Base-by-base conservation (phyloP, 2,888 invertebrate species). In the Drosophila atripex region DNA sequence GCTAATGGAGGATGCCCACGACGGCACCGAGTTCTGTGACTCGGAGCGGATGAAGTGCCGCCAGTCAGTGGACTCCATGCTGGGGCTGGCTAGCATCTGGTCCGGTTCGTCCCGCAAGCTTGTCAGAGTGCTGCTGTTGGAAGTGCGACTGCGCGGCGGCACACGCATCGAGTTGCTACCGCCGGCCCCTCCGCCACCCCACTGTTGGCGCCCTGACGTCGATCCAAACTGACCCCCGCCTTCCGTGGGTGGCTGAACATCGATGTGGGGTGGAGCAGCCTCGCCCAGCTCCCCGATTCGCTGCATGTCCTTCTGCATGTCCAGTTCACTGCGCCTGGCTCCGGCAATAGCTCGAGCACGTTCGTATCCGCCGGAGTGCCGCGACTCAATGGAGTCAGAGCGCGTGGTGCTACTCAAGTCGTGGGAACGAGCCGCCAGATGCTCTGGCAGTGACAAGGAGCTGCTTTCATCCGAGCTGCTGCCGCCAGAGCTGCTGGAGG, bases 1-100 rank as follows among this genome's bases (percentile, higher is more conserved):
- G 46, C 94, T 94, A 43, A 94, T 92, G 69, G 93, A 94, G 9
- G 94, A 94, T 9, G 93, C 93, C 93, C 93, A 94, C 1, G 94
- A 94, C 70, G 94, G 94, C 56, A 94, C 93, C 0, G 94, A 94
- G 51, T 93, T 93, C 66, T 94, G 94, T 0, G 94, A 94, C 59
- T 93, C 94, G 14, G 92, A 92, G 51, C 92, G 89, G 64, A 91
- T 90, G 61, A 91, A 92, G 71, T 91, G 89, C 41, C 90, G 89
- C 89, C 91, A 90, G 63, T 92, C 92, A 11, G 91, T 91, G 3
- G 94, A 93, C 77, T 94, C 94, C 63, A 93, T 88, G 80, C 94
- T 94, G 14, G 93, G 93, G 71, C 93, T 93, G 45, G 85, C 87
- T 18, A 86, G 78, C 23, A 93, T 93, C 50, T 93, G 93, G 61